Evolutionary conservation across 2,797 vertebrate genomes (phyloP), one percentile per base, ranked within the genome.

Genomic region (Eulemur mongoz): DNA sequence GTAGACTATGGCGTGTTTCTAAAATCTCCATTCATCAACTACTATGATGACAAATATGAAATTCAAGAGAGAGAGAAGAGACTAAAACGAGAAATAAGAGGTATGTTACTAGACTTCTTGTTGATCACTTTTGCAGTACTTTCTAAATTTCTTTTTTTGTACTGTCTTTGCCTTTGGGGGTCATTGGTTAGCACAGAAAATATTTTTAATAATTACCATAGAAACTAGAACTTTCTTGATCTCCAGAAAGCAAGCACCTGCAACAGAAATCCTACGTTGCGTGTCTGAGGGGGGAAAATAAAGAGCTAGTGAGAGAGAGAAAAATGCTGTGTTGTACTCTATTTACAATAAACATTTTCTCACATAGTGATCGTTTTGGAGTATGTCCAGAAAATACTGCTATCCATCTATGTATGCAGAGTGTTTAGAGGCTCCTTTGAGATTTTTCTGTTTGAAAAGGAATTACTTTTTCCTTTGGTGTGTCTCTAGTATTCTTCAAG

Each of bases 1-100:
- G 98, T 99, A 90, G 99, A 99, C 99, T 99, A 98, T 17, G 98
- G 98, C 50, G 98, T 97, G 6, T 99, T 98, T 97, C 99, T 99
- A 89, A 96, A 95, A n/a, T 98, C 98, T 81, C 99, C 99, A 0
- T 99, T 99, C 70, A 95, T 99, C 97, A 99, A 94, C 96, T 97
- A 98, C 97, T 99, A 99, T 0, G 99, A 99, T 92, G 98, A 96
- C 0, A 94, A 95, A n/a, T 52, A 97, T 0, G 99, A 99, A 23
- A 98, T 99, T 96, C 98, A 85, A 23, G 97, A 93, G 70, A 98
- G 99, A 96, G 96, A 98, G 0, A 63, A 96, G 83, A 98, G 99
- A 94, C 89, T 98, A 7, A 98, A 98, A 88, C 93, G 97, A 54
- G 99, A 99, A 97, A 98, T 98, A 78, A 97, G 98, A 99, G 99